phyloP scores from a whole-genome alignment of 2,113 vertebrate genomes.

The Bubo bubo region DNA sequence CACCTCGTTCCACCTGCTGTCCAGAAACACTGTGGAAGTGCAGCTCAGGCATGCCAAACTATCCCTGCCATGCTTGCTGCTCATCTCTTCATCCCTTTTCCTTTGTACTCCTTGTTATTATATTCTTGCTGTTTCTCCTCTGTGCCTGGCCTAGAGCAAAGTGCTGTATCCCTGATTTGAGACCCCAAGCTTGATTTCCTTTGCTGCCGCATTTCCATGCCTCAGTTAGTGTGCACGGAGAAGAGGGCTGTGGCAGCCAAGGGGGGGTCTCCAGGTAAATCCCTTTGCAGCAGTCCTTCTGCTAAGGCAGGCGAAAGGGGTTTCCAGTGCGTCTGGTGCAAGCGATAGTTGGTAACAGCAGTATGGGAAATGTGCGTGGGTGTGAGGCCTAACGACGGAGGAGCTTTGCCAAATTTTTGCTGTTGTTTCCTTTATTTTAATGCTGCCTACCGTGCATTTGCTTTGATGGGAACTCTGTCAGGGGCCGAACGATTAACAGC shows the following conservation, averaged over 20 bases:
- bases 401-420: background rate
- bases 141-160: background rate
- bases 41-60: background rate
- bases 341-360: background rate
- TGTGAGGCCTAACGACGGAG: fast-evolving
- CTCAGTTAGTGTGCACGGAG: background rate
- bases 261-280: background rate
- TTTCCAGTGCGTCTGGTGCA: background rate
- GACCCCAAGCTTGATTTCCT: background rate
- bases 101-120: background rate
- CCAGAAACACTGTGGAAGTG: background rate
- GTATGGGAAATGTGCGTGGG: background rate
- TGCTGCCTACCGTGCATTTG: background rate
- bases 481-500: fast-evolving
- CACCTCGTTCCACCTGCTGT: background rate
- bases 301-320: background rate
- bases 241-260: fast-evolving
- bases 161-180: background rate
- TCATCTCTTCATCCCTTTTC: background rate
- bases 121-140: background rate
- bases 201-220: fast-evolving
- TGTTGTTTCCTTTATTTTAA: background rate
- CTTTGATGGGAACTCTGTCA: background rate
- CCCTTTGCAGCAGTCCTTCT: background rate
- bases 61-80: background rate